Base-by-base conservation (phyloP, 1,140 invertebrate genomes). In the Riptortus pedestris region DNA sequence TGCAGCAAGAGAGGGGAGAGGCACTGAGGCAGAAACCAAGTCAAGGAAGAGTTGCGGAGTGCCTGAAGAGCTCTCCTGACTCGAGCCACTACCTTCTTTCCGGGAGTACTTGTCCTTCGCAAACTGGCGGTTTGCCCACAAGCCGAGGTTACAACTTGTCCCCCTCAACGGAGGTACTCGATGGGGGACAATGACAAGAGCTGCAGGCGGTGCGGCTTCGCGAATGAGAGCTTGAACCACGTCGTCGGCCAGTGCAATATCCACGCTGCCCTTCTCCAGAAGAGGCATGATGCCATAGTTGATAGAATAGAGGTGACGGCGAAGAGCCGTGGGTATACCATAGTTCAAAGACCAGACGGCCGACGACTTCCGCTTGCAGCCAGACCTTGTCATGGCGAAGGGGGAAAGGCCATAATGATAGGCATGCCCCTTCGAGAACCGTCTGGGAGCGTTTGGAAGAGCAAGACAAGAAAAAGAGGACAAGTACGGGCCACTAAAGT, bases 341-440 rank as follows among this genome's bases (percentile, higher is more conserved):
- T n/a, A n/a, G n/a, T n/a, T n/a, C n/a, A 22, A 45, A 5, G 67
- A 66, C 0, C 52, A 60, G 22, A 47, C 59, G 26, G 68, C 12
- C 0, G 64, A 70, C n/a, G 29, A 60, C 0, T 67, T 26, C 9
- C 28, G 60, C 5, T 60, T 71, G 11, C 58, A 66, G 16, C 72
- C 72, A 9, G 73, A 74, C 67, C 63, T 73, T 1, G 69, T 74
- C 16, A 58, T 74, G 9, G 63, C 59, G 24, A 60, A 73, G 62
- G 70, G 38, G 9, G 68, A 66, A 3, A 65, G 27, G 59, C 69
- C 22, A 2, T 59, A 28, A 69, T 73, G 9, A 65, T 74, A 33
- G 73, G 76, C 58, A 70, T 77, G 2, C 20, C 69, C 72, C 0
- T 76, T 75, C 27, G 74, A 77, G 28, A 76, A 74, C 63, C 63